A percentile compares a stretch with the other conserved stretches of the same genome.
Conservation (phyloP, 2,113 vertebrate species). For the Heptranchias perlo region DNA sequence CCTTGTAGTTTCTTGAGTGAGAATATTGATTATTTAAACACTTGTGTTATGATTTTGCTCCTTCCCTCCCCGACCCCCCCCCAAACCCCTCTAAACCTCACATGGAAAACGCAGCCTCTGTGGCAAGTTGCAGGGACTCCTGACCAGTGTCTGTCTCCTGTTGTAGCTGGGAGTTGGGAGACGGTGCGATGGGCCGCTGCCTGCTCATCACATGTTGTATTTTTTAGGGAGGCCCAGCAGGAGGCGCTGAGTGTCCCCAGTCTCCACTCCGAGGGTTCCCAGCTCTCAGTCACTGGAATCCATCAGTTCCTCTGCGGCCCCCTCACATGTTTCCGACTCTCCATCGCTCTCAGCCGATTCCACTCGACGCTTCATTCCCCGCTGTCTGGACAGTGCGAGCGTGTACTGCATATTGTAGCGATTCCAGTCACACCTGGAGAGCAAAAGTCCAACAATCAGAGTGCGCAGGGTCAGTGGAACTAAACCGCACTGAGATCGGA, state of each 20-base stretch:
- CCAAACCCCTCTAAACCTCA: neutral
- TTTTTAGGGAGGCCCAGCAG: neutral
- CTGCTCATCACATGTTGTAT: no score
- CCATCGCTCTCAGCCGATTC: slow-evolving; percentile 46
- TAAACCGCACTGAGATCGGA: no score
- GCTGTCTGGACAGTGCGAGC: slow-evolving; percentile 71
- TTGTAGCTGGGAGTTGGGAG: no score
- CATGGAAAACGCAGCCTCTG: no score
- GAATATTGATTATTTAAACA: no score
- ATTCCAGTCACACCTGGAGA: slow-evolving; percentile 84
- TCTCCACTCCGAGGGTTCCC: neutral
- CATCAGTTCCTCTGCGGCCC: slow-evolving; percentile 46
- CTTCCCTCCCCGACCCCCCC: no score
- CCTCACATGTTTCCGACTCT: neutral
- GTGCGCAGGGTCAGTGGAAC: neutral
- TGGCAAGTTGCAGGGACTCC: neutral
- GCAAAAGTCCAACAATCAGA: neutral
- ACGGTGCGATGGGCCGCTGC: no score
- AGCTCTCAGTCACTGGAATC: slow-evolving; percentile 40
- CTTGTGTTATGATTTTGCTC: no score
- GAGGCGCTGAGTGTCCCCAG: neutral
- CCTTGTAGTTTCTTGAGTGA: neutral
- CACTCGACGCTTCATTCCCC: slow-evolving; percentile 66
- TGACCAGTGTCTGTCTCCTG: neutral
- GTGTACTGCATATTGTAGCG: slow-evolving; percentile 79